Evolutionary conservation across 2,888 invertebrate species (phyloP).

Genomic region (Tetranychus piercei): DNA sequence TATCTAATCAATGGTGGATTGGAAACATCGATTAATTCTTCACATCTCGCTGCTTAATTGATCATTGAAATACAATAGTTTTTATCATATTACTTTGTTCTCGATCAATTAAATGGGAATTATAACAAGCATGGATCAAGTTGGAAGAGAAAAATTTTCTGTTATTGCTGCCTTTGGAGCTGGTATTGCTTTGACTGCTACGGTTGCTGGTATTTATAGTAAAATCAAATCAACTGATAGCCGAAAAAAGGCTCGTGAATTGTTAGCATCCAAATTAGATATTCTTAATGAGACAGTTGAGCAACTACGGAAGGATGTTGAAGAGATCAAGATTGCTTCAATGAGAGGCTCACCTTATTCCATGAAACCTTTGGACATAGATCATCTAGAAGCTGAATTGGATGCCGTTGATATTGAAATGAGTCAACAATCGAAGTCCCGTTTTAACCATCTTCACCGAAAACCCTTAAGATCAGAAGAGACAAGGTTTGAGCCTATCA

Average conservation of each 20-base stretch:
- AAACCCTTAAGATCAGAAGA: neutral
- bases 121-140: constrained; percentile 22
- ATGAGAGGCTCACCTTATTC: constrained; percentile 3
- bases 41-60: neutral
- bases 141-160: constrained; percentile 24
- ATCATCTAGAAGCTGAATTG: neutral
- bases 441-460: neutral
- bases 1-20: neutral
- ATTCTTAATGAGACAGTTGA: constrained; percentile 1
- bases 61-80: neutral
- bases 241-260: neutral
- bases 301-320: constrained; percentile 6
- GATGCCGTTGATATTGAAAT: neutral
- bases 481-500: neutral
- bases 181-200: constrained; percentile 28
- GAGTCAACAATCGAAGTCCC: neutral
- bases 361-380: constrained; percentile 6
- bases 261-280: constrained; percentile 1
- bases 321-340: constrained; percentile 11
- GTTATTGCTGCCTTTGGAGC: constrained; percentile 29
- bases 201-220: constrained; percentile 27
- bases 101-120: neutral
- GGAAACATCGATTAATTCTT: neutral
- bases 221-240: constrained; percentile 14
- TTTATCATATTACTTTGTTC: neutral